Percentiles rank a stretch among this genome's conserved stretches.
Conservation (phyloP, 2,113 vertebrate species). For the Nannobrachium achirus region DNA sequence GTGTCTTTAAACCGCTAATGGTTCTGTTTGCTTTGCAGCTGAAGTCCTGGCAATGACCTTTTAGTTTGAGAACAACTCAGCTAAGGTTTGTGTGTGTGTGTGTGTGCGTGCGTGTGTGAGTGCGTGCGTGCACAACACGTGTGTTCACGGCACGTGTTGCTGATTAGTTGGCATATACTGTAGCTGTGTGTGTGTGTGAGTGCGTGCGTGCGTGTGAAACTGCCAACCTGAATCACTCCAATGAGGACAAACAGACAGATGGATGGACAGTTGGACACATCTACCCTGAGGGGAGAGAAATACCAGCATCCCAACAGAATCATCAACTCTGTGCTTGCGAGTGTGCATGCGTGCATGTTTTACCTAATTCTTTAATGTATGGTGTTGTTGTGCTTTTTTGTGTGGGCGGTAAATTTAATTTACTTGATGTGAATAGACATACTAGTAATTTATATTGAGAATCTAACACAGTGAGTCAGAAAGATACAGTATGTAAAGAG, state of each 20-base stretch:
- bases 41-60: slow-evolving; percentile 60
- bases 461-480: slow-evolving; percentile 22
- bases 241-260: slow-evolving; percentile 66
- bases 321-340: slow-evolving; percentile 34
- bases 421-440: slow-evolving; percentile 50
- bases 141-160: no score
- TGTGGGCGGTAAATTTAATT: slow-evolving; percentile 37
- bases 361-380: background rate
- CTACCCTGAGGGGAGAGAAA: slow-evolving; percentile 57
- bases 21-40: slow-evolving; percentile 36
- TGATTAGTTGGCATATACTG: slow-evolving; percentile 26
- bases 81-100: background rate
- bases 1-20: slow-evolving; percentile 14
- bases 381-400: background rate
- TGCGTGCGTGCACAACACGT: no score
- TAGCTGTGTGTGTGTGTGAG: slow-evolving; percentile 41
- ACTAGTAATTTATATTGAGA: slow-evolving; percentile 8
- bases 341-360: background rate
- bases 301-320: slow-evolving; percentile 57
- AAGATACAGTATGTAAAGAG: slow-evolving; percentile 14
- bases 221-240: slow-evolving; percentile 63
- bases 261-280: slow-evolving; percentile 63
- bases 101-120: background rate
- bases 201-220: slow-evolving; percentile 19
- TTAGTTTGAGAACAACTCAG: slow-evolving; percentile 49